Percentiles rank a stretch among this genome's conserved stretches.
Conservation (phyloP, 2,113 vertebrate species). For the Oceanodroma tethys region DNA sequence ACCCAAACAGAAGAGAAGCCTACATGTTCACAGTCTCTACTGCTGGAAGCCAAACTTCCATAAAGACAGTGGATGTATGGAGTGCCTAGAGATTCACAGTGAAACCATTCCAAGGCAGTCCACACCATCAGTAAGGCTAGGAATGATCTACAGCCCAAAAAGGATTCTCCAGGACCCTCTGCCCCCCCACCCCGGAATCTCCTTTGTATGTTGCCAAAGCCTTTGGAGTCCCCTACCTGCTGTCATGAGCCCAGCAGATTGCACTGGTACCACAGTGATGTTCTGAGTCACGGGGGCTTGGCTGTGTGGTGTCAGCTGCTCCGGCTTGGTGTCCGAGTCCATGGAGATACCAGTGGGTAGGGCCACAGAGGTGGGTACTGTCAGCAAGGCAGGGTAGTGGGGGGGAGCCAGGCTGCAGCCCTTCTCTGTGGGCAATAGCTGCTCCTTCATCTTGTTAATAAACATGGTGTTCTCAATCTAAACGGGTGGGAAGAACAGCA, state of each 20-base stretch:
- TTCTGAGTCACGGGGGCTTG: slow-evolving; percentile 91
- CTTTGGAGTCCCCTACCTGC: slow-evolving; percentile 78
- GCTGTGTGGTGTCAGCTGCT: slow-evolving; percentile 85
- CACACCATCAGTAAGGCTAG: not conserved
- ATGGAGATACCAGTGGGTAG: slow-evolving; percentile 83
- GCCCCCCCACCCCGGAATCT: not conserved
- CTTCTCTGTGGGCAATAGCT: slow-evolving; percentile 89
- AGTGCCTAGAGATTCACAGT: not conserved
- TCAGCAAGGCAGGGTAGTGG: slow-evolving; percentile 94
- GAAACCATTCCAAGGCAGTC: not conserved
- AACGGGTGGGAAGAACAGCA: not conserved
- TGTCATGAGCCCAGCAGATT: slow-evolving; percentile 94
- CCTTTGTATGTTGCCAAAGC: accelerated
- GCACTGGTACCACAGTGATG: slow-evolving; percentile 93
- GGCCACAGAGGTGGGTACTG: slow-evolving; percentile 86
- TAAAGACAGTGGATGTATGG: not conserved
- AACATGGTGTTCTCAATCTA: slow-evolving; percentile 98
- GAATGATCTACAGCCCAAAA: not conserved
- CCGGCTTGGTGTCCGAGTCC: slow-evolving; percentile 75
- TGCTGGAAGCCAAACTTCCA: not conserved
- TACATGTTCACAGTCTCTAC: not conserved
- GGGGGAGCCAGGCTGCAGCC: slow-evolving; percentile 82
- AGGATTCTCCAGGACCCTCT: not conserved
- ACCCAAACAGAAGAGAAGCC: not conserved
- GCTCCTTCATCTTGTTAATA: slow-evolving; percentile 97